phyloP scores from a whole-genome alignment of 2,113 vertebrate species.

The Eclectus roratus region DNA sequence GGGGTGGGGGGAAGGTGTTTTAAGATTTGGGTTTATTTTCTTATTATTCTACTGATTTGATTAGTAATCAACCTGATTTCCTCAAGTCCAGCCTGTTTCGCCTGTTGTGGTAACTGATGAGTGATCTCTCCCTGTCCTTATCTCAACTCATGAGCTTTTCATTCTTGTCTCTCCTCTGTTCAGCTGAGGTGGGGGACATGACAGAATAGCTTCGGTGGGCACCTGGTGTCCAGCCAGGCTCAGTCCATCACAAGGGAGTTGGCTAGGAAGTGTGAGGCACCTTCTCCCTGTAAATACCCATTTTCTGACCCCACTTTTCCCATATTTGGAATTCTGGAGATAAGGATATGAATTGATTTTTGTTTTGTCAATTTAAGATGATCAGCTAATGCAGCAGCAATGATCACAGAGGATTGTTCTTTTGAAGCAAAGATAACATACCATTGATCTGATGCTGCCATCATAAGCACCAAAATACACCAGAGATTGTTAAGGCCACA shows the following conservation, averaged over 20 bases:
- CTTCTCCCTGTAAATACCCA: not conserved
- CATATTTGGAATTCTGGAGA: not conserved
- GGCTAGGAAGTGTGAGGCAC: not conserved
- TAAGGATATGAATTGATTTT: constrained; percentile 24
- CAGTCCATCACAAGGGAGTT: not conserved
- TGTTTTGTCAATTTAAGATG: constrained; percentile 46
- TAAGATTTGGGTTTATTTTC: not conserved
- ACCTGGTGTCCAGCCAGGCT: not conserved
- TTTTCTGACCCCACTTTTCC: not conserved
- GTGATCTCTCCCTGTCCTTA: not conserved
- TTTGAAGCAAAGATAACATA: constrained; percentile 40
- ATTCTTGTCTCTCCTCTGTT: not conserved
- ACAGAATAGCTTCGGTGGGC: not conserved
- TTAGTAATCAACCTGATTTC: not conserved
- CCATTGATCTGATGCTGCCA: constrained; percentile 18
- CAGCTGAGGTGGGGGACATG: not conserved
- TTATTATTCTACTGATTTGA: not conserved
- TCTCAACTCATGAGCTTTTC: accelerated
- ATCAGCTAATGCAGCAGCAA: constrained; percentile 34
- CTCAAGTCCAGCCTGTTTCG: accelerated
- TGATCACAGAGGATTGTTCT: constrained; percentile 6
- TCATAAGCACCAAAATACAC: not conserved
- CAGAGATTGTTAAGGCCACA: not conserved
- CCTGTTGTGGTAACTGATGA: not conserved
- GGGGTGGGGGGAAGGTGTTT: accelerated